Evolutionary conservation across 1,140 invertebrate genomes (phyloP).

Genomic region (Penaeus chinensis): DNA sequence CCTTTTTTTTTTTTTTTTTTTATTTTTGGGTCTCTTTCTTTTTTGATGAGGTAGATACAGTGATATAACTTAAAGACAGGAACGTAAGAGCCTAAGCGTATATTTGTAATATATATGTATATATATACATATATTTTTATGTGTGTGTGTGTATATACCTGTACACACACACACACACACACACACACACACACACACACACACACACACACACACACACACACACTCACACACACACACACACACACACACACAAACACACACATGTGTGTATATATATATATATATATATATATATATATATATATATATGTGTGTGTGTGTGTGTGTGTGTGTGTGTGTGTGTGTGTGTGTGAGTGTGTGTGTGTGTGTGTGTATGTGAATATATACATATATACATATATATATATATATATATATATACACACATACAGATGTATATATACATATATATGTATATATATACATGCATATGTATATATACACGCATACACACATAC

Average conservation of each 20-base stretch:
- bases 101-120: too few species aligned
- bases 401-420: conserved; percentile 20
- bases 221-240: too few species aligned
- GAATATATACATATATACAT: background rate
- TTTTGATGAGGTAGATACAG: too few species aligned
- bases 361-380: background rate
- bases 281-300: conserved; percentile 25
- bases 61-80: too few species aligned
- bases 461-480: background rate
- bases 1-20: too few species aligned
- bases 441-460: background rate
- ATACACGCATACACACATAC: background rate
- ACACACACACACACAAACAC: background rate
- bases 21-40: too few species aligned
- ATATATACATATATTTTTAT: too few species aligned
- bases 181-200: too few species aligned
- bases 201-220: too few species aligned
- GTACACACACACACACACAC: too few species aligned
- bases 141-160: too few species aligned
- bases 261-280: background rate
- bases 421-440: background rate
- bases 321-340: background rate
- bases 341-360: background rate
- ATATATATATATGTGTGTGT: conserved; percentile 12
- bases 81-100: too few species aligned